Conservation (phyloP, 2,113 vertebrate species). For the Microtus ochrogaster region DNA sequence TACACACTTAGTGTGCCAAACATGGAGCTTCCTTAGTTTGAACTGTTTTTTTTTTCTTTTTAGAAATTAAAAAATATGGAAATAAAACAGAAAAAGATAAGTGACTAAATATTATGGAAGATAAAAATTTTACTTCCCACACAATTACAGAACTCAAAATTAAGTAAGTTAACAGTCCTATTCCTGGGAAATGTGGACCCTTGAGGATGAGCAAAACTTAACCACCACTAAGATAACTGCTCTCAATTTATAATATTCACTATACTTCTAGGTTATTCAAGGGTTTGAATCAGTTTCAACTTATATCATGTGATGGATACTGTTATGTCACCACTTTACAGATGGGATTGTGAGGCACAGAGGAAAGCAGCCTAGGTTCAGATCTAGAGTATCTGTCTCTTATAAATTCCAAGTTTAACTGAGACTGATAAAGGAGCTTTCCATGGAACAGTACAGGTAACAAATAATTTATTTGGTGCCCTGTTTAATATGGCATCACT, state of each 20-base stretch:
- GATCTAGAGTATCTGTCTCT: not conserved
- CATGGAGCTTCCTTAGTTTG: not conserved
- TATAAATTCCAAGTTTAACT: not conserved
- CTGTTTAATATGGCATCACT: not conserved
- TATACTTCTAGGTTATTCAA: no score
- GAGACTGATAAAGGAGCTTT: not conserved
- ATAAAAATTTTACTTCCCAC: not conserved
- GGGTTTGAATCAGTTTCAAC: not conserved
- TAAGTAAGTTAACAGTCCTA: not conserved
- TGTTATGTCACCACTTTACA: not conserved
- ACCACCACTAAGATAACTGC: not conserved
- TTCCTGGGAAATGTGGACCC: not conserved
- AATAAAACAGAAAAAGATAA: not conserved
- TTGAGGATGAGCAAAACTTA: not conserved
- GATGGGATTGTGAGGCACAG: not conserved
- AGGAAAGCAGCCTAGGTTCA: not conserved
- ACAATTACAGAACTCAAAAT: slow-evolving; percentile 6
- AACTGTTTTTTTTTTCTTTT: not conserved
- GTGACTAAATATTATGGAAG: not conserved
- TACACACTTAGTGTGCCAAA: not conserved
- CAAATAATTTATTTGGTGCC: not conserved
- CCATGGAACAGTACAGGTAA: not conserved
- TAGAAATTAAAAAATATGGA: not conserved
- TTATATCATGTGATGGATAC: rapidly evolving
- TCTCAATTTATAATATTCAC: not conserved